Percentiles rank a stretch among this genome's conserved stretches.
Conservation (phyloP, 1,140 invertebrate species). For the Tetramorium simillimum region DNA sequence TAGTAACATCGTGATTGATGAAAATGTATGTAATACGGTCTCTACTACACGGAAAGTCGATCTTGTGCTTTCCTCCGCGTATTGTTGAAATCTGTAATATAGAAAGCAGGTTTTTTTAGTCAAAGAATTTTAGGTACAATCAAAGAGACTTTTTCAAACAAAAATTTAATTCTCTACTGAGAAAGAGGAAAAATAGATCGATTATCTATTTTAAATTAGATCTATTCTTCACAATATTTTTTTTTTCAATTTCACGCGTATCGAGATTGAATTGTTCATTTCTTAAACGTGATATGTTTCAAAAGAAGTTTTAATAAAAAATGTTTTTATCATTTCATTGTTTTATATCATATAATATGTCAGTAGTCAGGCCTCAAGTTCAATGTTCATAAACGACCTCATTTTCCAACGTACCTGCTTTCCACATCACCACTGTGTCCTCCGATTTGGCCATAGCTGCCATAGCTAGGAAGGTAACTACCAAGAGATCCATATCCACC, state of each 20-base stretch:
- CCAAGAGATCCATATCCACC: slow-evolving; percentile 84
- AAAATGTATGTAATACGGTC: slow-evolving; percentile 95
- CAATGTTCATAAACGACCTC: not conserved
- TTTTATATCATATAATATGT: not conserved
- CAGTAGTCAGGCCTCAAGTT: not conserved
- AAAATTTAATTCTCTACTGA: not conserved
- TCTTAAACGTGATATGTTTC: not conserved
- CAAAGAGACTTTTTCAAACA: slow-evolving; percentile 1
- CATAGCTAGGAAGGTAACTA: slow-evolving; percentile 31
- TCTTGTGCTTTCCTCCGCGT: slow-evolving; percentile 95
- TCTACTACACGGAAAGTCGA: slow-evolving; percentile 98
- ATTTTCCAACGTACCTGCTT: slow-evolving; percentile 84
- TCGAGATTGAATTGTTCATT: not conserved
- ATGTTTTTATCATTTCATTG: not conserved
- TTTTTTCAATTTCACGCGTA: not conserved
- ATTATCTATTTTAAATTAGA: not conserved
- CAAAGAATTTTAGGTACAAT: not conserved
- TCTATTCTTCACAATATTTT: not conserved
- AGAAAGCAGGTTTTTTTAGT: not conserved
- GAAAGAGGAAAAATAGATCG: not conserved
- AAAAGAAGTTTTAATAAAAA: not conserved
- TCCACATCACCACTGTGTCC: slow-evolving; percentile 87
- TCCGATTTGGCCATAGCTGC: slow-evolving; percentile 79
- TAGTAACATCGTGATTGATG: slow-evolving; percentile 97
- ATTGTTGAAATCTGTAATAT: slow-evolving; percentile 90